Percentiles rank a stretch among this genome's conserved stretches.
These are phyloP conservation scores for Idris sp. DNA, from an alignment of 1,140 invertebrate species.

Conservation along the genomic window DNA sequence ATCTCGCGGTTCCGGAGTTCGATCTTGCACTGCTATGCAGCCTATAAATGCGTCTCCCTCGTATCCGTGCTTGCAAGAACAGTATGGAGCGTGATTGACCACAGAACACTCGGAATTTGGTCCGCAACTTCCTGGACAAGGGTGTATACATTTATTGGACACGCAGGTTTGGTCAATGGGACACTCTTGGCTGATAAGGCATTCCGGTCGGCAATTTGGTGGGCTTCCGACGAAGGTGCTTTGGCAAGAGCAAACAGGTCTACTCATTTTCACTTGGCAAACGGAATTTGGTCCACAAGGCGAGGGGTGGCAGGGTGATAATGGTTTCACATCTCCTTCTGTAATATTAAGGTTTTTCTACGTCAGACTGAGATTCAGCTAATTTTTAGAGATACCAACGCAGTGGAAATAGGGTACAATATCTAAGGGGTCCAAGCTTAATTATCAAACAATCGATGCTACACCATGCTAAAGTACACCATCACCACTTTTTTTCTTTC, in stretches of 20 bases:
- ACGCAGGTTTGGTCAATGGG: slow-evolving; percentile 86
- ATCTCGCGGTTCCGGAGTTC: slow-evolving; percentile 75
- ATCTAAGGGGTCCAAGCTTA: slow-evolving; percentile 21
- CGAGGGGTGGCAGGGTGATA: slow-evolving; percentile 85
- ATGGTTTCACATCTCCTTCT: slow-evolving; percentile 67
- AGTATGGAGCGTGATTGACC: slow-evolving; percentile 88
- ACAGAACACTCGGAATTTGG: slow-evolving; percentile 88
- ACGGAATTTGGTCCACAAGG: slow-evolving; percentile 92
- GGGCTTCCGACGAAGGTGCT: slow-evolving; percentile 86
- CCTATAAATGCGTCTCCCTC: slow-evolving; percentile 90
- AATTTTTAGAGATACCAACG: slow-evolving; percentile 5
- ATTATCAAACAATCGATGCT: no score
- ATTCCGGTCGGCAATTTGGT: slow-evolving; percentile 86
- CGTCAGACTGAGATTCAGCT: neutral
- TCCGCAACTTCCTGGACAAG: slow-evolving; percentile 87
- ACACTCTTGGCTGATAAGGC: slow-evolving; percentile 87
- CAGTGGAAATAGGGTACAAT: slow-evolving; percentile 7
- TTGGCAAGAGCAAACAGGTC: slow-evolving; percentile 88
- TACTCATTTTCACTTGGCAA: slow-evolving; percentile 87
- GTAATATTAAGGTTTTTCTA: slow-evolving; percentile 51
- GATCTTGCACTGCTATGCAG: slow-evolving; percentile 79
- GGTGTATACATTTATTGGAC: slow-evolving; percentile 88
- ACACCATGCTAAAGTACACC: no score
- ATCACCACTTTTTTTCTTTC: no score
- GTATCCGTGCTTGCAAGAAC: slow-evolving; percentile 86